These are phyloP conservation scores for Neoitamus cyanurus DNA, from an alignment of 2,888 invertebrate genomes.

Conservation along the genomic window DNA sequence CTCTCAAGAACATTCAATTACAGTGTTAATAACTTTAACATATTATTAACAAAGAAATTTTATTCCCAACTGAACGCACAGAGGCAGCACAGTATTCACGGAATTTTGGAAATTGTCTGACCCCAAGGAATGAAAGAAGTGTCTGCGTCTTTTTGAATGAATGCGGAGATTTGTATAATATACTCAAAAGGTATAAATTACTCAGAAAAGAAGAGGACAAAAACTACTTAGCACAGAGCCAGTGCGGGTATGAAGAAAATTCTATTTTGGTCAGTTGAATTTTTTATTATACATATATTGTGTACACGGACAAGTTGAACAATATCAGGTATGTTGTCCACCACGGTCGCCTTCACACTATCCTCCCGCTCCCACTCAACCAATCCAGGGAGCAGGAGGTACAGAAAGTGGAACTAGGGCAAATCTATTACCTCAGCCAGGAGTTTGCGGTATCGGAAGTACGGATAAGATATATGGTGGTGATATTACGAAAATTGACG, in stretches of 20 bases:
- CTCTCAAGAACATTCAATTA: background rate
- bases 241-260: slow-evolving; percentile 80
- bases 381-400: no score
- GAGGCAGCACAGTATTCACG: background rate
- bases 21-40: background rate
- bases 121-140: background rate
- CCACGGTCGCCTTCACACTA: slow-evolving; percentile 34
- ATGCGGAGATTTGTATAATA: slow-evolving; percentile 45
- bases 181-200: slow-evolving; percentile 66
- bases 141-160: slow-evolving; percentile 31
- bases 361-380: no score
- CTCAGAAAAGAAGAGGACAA: slow-evolving; percentile 64
- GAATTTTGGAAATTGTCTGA: slow-evolving; percentile 12
- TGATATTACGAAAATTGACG: slow-evolving; percentile 71
- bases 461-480: slow-evolving; percentile 75
- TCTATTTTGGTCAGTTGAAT: slow-evolving; percentile 69
- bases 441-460: slow-evolving; percentile 69
- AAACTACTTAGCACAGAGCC: slow-evolving; percentile 71
- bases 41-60: slow-evolving; percentile 38
- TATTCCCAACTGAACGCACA: slow-evolving; percentile 34
- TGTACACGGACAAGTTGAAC: no score
- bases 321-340: slow-evolving; percentile 71
- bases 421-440: slow-evolving; percentile 65
- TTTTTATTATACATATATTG: no score
- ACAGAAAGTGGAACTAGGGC: slow-evolving; percentile 3